These are phyloP conservation scores for Heterodera schachtii DNA, from an alignment of 1,140 invertebrate genomes.

Conservation along the genomic window DNA sequence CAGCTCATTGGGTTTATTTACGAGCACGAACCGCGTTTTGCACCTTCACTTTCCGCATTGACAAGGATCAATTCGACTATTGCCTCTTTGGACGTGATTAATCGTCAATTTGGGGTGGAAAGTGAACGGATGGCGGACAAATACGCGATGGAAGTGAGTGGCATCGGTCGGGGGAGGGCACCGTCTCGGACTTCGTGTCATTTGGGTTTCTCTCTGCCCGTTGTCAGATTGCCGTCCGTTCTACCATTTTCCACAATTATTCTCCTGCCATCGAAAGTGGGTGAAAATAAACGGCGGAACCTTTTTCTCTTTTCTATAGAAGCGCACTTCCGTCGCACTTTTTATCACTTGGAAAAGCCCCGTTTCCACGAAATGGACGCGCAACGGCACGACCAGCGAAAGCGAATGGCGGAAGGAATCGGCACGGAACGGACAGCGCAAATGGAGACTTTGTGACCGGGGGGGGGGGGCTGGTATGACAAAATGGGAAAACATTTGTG, in stretches of 20 bases:
- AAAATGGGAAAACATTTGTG: not conserved
- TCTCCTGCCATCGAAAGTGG: slow-evolving; percentile 2
- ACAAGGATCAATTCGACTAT: not conserved
- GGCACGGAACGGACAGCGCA: slow-evolving; percentile 14
- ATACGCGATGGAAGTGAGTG: slow-evolving; percentile 38
- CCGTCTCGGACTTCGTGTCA: no score
- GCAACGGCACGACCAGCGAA: slow-evolving; percentile 4
- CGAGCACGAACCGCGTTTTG: slow-evolving; percentile 41
- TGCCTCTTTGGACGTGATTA: slow-evolving; percentile 15
- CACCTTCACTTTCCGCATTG: slow-evolving; percentile 23
- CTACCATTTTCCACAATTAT: slow-evolving; percentile 39
- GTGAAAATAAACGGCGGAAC: no score
- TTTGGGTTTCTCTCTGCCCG: no score
- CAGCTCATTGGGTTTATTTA: slow-evolving; percentile 38
- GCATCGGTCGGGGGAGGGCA: no score
- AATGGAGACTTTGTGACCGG: slow-evolving; percentile 9
- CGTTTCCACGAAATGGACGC: slow-evolving; percentile 12
- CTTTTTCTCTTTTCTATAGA: not conserved
- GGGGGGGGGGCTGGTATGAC: no score
- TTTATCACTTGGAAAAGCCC: slow-evolving; percentile 26
- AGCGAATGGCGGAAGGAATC: not conserved
- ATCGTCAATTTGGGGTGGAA: slow-evolving; percentile 9
- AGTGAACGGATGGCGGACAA: slow-evolving; percentile 29
- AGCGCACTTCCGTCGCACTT: not conserved
- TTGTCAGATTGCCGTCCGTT: slow-evolving; percentile 34